Evolutionary conservation across 2,797 vertebrate genomes (phyloP), one percentile per base, ranked within the genome.

Genomic region (Typhlichthys subterraneus): DNA sequence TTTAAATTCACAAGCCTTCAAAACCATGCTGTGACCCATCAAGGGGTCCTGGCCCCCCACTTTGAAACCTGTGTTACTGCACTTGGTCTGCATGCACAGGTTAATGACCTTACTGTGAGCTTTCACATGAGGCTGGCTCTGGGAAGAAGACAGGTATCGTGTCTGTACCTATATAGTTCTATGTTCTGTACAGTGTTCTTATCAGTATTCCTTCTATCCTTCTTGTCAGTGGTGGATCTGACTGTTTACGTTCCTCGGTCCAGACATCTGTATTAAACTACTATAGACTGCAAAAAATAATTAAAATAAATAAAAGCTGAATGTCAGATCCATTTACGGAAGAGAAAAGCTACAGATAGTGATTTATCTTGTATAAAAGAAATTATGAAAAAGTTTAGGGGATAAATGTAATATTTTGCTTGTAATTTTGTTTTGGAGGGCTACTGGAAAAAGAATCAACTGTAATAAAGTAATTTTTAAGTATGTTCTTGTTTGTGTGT

Each of bases 391-490:
- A 88, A 80, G 77, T 84, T 88, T 93, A 94, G 93, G 92, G 88
- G 93, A 94, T 93, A 94, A 93, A 95, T 97, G 95, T 97, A 95
- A 95, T 96, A 97, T 98, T 97, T 96, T 95, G 96, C 98, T 98
- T 99, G 96, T 98, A 97, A 98, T 96, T 97, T 95, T 94, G 96
- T 97, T 95, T 95, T 95, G 96, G 96, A 96, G 94, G 96, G 96
- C 95, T 97, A 96, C 96, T 96, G 91, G 91, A 91, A 88, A 94
- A 96, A 97, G 94, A 96, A 97, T 97, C 94, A 96, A 94, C 95
- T 98, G 97, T 98, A 98, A 98, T 98, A 98, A 99, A 99, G 94
- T 98, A 96, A 98, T 97, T 98, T 98, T 98, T 77, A 45, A 62
- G 75, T 79, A 45, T 52, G 46, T 47, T 19, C 14, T n/a, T n/a